Base-by-base conservation (phyloP, 2,888 invertebrate genomes). In the Nineta flava region DNA sequence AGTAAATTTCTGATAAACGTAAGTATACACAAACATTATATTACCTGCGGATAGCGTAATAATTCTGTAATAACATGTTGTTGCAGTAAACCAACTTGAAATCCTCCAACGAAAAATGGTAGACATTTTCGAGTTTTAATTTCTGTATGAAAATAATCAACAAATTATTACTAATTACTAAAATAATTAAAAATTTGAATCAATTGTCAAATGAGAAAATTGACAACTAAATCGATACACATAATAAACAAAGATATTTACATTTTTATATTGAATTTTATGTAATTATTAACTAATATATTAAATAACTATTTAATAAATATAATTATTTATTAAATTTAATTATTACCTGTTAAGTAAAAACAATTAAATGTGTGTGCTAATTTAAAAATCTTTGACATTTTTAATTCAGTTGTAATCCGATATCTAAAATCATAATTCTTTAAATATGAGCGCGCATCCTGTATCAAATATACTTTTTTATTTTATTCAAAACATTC, bases 291-390 rank as follows among this genome's bases (percentile, higher is more conserved):
- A 26, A 26, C 7, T 26, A 26, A 26, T 26, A 26, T 26, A 26
- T 26, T 26, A 7, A 26, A 5, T 26, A 26, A 26, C 7, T 26
- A 26, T 26, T 26, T 26, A 2, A 26, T 7, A 6, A 26, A 26
- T 26, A 26, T 26, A 3, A 26, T 26, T 26, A 7, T 26, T 26
- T 26, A 3, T 6, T 26, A 26, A 26, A 26, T 26, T 26, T 26
- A 26, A 5, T 26, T 63, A 70, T 72, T 70, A 87, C 88, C 88
- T 75, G 83, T 77, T 72, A 90, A 69, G 69, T 88, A 88, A 69
- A 90, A 90, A 73, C 85, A 84, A 72, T 90, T 90, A 71, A 87
- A 88, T 74, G 85, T 86, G 65, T 83, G 80, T 53, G 88, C 87
- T 66, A 88, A 75, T 71, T 82, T 81, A 62, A 87, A 70, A 62